Evolutionary conservation across 2,888 invertebrate species (phyloP), one percentile per base, ranked within the genome.

Genomic region (Andrena dorsata): DNA sequence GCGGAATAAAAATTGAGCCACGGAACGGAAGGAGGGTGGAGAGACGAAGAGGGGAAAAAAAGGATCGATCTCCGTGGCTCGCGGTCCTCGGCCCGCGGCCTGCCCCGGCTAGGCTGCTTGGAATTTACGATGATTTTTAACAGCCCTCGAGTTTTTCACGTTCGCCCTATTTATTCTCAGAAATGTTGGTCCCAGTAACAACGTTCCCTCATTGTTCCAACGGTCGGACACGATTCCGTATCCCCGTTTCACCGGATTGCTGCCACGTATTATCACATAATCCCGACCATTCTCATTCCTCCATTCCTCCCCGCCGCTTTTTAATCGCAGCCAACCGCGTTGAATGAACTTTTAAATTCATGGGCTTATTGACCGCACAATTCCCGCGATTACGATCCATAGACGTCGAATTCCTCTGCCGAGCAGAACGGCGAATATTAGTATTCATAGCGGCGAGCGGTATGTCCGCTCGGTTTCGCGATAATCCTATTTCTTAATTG

Each of bases 1-100:
- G 66, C 51, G 70, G 73, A 81, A 81, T 78, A 86, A 86, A 86
- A 83, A 83, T 86, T 73, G 41, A 83, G 75, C 58, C 35, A 66
- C 49, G 20, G 30, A 64, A 60, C 10, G 61, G 53, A 41, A 69
- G 60, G 49, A 16, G 35, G 30, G 3, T 23, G 35, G 23, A 10
- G 71, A 41, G 68, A 10, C 1, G 20, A 28, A 20, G 47, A 8
- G 47, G 23, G 16, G 47, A 20, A 53, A 41, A 41, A 61, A 60
- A 61, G 32, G 63, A 79, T 81, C 77, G 73, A 83, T 86, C 23
- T 23, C 76, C 71, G 66, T 73, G 49, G 66, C 56, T 30, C 58
- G 71, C 49, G 51, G 66, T 51, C 47, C 41, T 41, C 41, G 41
- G 41, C 51, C 41, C 58, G 71, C 49, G 51, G 66, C 53, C 47